Evolutionary conservation across 2,888 invertebrate species (phyloP), one percentile per base, ranked within the genome.

Genomic region (Dendrolimus pini): DNA sequence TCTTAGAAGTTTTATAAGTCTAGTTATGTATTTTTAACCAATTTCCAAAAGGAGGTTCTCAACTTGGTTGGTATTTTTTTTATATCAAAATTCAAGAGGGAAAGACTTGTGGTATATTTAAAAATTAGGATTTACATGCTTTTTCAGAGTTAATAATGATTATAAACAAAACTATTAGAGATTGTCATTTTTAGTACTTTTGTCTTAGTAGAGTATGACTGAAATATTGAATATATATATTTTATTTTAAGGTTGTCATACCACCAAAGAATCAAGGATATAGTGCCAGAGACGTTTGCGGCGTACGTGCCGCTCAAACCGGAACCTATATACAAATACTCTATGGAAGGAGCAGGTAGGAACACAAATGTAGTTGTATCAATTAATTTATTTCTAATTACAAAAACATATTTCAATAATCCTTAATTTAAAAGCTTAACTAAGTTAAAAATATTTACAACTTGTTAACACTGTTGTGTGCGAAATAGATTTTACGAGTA

Each of bases 181-280:
- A 30, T 30, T 30, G 30, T 30, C 30, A 30, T 6, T 30, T 30
- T 30, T 30, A 30, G 30, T 30, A 30, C 3, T 30, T 30, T 30
- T 6, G 3, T 6, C 6, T 30, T 3, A 30, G 2, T 30, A 30
- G 30, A 30, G 6, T 30, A 30, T 30, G 30, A 30, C 30, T 30
- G 3, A 6, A 30, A 30, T 30, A 30, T 30, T 30, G 30, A 30
- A 30, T 30, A 30, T 30, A 30, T 30, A 30, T 30, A 6, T 30
- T 58, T 63, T 57, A 59, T 56, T 71, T 74, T 12, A 71, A 96
- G 96, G 74, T 92, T 99, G 64, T 98, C 99, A 1, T 99, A 99
- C 82, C 96, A 97, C 80, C 97, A 98, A 82, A 93, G 98, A 71
- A 95, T 99, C 61, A 94, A 94, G 57, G 98, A 99, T 70, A 96